Conservation (phyloP, 2,888 invertebrate species). For the Gari tellinella region DNA sequence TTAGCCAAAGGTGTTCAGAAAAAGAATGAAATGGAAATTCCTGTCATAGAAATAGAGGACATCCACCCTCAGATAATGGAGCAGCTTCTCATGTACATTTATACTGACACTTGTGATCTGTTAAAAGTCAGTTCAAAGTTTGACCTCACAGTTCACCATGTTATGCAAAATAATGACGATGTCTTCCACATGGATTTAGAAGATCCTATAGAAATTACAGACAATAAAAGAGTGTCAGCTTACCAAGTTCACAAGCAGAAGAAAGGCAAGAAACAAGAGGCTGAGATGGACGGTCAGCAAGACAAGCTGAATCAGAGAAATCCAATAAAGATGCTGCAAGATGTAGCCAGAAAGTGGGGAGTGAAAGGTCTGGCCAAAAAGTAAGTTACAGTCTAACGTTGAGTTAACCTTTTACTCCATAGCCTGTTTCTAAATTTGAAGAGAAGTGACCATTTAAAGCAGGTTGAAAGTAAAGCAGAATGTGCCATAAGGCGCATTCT, state of each 20-base stretch:
- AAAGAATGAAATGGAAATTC: constrained; percentile 36
- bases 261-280: constrained; percentile 68
- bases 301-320: constrained; percentile 45
- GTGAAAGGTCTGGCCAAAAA: constrained; percentile 83
- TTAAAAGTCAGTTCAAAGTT: constrained; percentile 85
- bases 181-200: constrained; percentile 54
- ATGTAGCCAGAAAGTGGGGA: constrained; percentile 79
- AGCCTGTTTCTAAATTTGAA: too few species aligned
- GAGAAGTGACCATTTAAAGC: too few species aligned
- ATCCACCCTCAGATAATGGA: constrained; percentile 89
- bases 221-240: constrained; percentile 62
- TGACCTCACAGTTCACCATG: constrained; percentile 67
- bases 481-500: too few species aligned
- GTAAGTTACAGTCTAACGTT: constrained; percentile 81
- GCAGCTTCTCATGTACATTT: constrained; percentile 89
- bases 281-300: constrained; percentile 58
- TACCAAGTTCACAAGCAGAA: constrained; percentile 63
- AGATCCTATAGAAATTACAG: constrained; percentile 12
- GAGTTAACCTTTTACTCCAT: too few species aligned
- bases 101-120: constrained; percentile 89
- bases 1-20: constrained; percentile 46
- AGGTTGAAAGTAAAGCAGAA: too few species aligned
- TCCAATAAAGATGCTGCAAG: constrained; percentile 77
- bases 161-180: constrained; percentile 35
- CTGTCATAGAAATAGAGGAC: constrained; percentile 86